Conservation (phyloP, 2,888 invertebrate genomes). For the Mythimna impura region DNA sequence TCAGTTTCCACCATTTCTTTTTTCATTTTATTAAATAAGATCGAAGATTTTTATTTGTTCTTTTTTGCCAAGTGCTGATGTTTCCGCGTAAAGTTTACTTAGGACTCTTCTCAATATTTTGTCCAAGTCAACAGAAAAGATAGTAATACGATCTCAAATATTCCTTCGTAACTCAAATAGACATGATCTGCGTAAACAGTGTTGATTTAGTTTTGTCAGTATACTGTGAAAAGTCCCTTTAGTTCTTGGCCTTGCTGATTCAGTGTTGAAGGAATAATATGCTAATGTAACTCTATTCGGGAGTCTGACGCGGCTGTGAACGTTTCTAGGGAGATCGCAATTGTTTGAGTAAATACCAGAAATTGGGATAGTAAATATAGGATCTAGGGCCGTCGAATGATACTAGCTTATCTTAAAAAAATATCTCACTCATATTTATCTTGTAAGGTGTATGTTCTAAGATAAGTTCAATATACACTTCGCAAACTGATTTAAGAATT, state of each 20-base stretch:
- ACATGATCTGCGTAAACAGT: constrained; percentile 19
- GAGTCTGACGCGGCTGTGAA: neutral
- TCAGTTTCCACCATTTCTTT: too few species aligned
- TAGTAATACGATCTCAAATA: neutral
- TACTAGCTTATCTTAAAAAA: too few species aligned
- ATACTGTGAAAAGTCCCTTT: neutral
- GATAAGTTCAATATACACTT: neutral
- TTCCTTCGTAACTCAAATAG: neutral
- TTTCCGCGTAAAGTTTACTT: constrained; percentile 11
- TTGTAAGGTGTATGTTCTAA: neutral
- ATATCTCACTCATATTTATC: neutral
- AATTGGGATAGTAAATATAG: constrained; percentile 2
- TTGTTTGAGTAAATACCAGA: constrained; percentile 22
- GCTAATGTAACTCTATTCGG: constrained; percentile 8
- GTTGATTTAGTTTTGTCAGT: constrained; percentile 26
- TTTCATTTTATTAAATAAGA: neutral
- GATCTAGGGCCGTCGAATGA: neutral
- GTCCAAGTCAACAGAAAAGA: neutral
- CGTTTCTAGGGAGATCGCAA: neutral
- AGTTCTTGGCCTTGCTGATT: neutral
- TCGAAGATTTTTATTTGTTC: neutral
- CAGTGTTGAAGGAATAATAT: constrained; percentile 7
- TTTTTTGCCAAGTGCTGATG: neutral
- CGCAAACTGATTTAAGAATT: neutral
- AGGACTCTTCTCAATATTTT: neutral